Conservation (phyloP, 2,888 invertebrate genomes). For the Silvanus unidentatus region DNA sequence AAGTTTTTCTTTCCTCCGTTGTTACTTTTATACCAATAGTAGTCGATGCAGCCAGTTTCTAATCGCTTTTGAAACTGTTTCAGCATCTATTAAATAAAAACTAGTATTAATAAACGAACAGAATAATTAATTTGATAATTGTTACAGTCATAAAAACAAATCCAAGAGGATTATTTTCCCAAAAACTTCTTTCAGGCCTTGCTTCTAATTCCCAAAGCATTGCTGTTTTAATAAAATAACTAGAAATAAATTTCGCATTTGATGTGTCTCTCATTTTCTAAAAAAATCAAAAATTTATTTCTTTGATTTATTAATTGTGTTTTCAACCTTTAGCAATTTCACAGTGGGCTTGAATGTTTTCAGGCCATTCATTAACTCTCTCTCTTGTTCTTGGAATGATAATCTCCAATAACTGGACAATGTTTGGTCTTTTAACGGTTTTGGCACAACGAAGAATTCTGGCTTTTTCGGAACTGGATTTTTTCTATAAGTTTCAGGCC, state of each 20-base stretch:
- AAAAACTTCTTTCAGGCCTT: too few relatives aligned
- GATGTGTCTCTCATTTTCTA: constrained; percentile 50
- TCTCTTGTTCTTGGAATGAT: constrained; percentile 54
- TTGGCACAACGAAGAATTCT: constrained; percentile 52
- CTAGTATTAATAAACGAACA: too few relatives aligned
- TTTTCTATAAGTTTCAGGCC: constrained; percentile 40
- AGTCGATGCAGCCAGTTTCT: too few relatives aligned
- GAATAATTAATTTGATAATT: too few relatives aligned
- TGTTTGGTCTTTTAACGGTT: constrained; percentile 42
- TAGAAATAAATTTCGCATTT: constrained; percentile 47
- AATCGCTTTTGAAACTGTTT: too few relatives aligned
- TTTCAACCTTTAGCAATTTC: constrained; percentile 44
- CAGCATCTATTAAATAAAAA: too few relatives aligned
- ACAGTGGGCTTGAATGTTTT: constrained; percentile 47
- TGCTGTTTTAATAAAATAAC: constrained; percentile 54
- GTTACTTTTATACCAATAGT: too few relatives aligned
- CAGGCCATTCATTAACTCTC: constrained; percentile 47
- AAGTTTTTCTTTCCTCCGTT: too few relatives aligned
- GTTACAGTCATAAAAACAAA: too few relatives aligned
- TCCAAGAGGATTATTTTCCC: too few relatives aligned
- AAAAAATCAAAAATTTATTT: constrained; percentile 11
- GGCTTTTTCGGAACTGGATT: constrained; percentile 23
- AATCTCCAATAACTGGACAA: constrained; percentile 49
- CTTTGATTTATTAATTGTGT: too few relatives aligned
- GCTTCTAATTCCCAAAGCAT: constrained; percentile 39